These are phyloP conservation scores for Osmerus mordax DNA, from an alignment of 2,113 vertebrate species.

Conservation along the genomic window DNA sequence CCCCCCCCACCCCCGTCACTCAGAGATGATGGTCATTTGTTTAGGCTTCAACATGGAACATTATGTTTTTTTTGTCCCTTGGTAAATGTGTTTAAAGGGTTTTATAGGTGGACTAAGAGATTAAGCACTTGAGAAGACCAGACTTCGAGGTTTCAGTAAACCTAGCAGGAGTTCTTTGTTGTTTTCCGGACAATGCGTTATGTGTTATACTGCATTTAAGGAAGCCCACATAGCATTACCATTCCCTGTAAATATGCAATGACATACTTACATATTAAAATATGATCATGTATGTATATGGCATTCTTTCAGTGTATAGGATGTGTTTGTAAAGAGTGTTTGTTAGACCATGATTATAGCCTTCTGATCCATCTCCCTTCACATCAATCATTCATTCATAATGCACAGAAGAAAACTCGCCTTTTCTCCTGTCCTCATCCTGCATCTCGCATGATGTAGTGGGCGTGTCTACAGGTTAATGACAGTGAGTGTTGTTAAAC, in stretches of 20 bases:
- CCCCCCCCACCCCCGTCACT: slow-evolving; percentile 51
- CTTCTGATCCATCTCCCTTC: slow-evolving; percentile 67
- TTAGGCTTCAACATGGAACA: slow-evolving; percentile 59
- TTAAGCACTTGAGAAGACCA: too few relatives aligned
- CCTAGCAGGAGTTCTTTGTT: neutral
- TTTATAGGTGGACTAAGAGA: neutral
- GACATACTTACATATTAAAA: slow-evolving; percentile 65
- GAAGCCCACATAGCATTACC: slow-evolving; percentile 33
- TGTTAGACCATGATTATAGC: slow-evolving; percentile 71
- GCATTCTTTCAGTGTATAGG: slow-evolving; percentile 47
- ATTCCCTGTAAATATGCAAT: slow-evolving; percentile 57
- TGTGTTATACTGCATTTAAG: slow-evolving; percentile 2
- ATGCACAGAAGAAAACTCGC: slow-evolving; percentile 68
- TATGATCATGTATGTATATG: slow-evolving; percentile 54
- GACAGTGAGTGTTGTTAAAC: slow-evolving; percentile 85
- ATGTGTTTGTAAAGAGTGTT: slow-evolving; percentile 58
- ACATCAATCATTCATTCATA: slow-evolving; percentile 83
- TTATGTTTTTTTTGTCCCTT: slow-evolving; percentile 39
- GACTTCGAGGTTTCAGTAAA: too few relatives aligned
- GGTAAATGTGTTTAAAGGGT: slow-evolving; percentile 22
- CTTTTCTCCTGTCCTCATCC: slow-evolving; percentile 63
- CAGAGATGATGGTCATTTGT: slow-evolving; percentile 58
- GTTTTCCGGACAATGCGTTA: neutral
- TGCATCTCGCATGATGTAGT: slow-evolving; percentile 74
- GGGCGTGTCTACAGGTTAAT: slow-evolving; percentile 78